Conservation (phyloP, 2,888 invertebrate species). For the Omphaloscelis lunosa region DNA sequence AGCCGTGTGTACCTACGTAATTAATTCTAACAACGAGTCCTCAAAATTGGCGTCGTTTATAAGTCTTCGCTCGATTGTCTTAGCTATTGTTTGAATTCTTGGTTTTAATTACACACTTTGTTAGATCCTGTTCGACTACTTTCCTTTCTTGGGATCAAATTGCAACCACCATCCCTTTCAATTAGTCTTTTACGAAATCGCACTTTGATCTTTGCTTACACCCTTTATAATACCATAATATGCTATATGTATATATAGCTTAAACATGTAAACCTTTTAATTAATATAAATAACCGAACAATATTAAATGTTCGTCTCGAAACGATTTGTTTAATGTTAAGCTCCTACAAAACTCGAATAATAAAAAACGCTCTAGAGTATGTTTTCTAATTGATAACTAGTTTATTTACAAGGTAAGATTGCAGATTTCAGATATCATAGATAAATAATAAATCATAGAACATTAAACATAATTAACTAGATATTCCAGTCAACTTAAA, state of each 20-base stretch:
- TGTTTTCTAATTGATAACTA: constrained; percentile 3
- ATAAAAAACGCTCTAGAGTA: constrained; percentile 17
- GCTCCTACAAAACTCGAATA: constrained; percentile 20
- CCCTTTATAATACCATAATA: constrained; percentile 33
- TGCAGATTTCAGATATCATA: too few species aligned
- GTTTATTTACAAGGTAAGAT: too few species aligned
- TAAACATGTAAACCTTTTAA: constrained; percentile 3
- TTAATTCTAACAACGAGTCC: constrained; percentile 69
- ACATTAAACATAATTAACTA: too few species aligned
- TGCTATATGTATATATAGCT: background rate
- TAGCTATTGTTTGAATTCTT: constrained; percentile 72
- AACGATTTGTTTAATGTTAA: background rate
- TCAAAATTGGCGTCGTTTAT: constrained; percentile 70
- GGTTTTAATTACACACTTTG: constrained; percentile 73
- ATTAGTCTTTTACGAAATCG: constrained; percentile 54
- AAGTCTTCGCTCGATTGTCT: constrained; percentile 74
- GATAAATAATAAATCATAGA: too few species aligned
- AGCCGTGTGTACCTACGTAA: constrained; percentile 50
- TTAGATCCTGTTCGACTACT: constrained; percentile 59
- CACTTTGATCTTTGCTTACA: constrained; percentile 58
- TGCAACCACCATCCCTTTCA: constrained; percentile 54
- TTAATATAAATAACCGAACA: constrained; percentile 10
- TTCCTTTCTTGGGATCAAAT: constrained; percentile 55
- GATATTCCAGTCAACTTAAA: background rate
- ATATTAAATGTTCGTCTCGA: background rate